Evolutionary conservation across 2,888 invertebrate species (phyloP).

Genomic region (Papilio elwesi): DNA sequence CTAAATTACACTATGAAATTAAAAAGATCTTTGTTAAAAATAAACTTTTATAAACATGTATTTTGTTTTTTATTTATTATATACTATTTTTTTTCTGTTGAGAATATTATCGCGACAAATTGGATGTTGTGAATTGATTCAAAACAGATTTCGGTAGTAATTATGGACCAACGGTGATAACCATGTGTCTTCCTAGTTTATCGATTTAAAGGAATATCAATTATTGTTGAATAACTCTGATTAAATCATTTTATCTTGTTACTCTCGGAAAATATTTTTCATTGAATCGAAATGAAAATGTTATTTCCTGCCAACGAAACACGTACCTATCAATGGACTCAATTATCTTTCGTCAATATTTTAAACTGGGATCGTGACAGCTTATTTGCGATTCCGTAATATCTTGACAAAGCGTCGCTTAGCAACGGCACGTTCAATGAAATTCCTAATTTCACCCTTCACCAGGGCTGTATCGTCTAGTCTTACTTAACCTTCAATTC

Average conservation of each 20-base stretch:
- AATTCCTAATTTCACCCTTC: slow-evolving; percentile 67
- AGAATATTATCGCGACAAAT: too few relatives aligned
- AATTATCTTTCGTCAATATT: slow-evolving; percentile 38
- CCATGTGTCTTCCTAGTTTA: too few relatives aligned
- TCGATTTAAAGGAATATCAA: too few relatives aligned
- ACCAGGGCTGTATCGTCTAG: slow-evolving; percentile 38
- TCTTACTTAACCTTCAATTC: slow-evolving; percentile 29
- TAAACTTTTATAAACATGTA: too few relatives aligned
- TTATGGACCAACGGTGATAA: too few relatives aligned
- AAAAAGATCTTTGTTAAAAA: neutral
- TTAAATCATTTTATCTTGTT: too few relatives aligned
- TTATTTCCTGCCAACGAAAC: neutral
- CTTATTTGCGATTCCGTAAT: slow-evolving; percentile 42
- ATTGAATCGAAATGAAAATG: neutral
- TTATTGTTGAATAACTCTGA: too few relatives aligned
- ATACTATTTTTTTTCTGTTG: too few relatives aligned
- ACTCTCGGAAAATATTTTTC: neutral
- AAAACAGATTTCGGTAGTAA: too few relatives aligned
- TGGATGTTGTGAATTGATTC: too few relatives aligned
- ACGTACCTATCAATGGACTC: slow-evolving; percentile 32
- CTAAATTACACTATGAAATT: neutral
- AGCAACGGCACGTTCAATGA: slow-evolving; percentile 69
- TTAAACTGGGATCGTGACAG: slow-evolving; percentile 39
- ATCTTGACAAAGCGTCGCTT: slow-evolving; percentile 57
- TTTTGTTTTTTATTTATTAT: too few relatives aligned